A percentile compares a stretch with the other conserved stretches of the same genome.
Evolutionary conservation across 2,888 invertebrate species (phyloP).

Genomic region (Mesopsocus fuscifrons): DNA sequence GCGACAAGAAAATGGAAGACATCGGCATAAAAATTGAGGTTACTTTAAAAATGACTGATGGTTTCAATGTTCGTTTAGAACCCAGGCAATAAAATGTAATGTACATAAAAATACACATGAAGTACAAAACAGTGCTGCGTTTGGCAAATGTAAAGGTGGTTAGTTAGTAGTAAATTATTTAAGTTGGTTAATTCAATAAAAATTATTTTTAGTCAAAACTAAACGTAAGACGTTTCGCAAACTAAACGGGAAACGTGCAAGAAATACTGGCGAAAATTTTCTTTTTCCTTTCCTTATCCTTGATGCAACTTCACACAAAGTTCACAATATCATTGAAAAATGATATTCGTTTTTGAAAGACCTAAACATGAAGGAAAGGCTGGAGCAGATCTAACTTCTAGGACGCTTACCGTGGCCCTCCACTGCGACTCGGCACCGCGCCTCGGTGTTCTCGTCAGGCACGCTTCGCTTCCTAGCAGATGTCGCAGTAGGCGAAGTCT

Average conservation of each 20-base stretch:
- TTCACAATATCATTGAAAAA: no score
- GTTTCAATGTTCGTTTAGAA: constrained; percentile 5
- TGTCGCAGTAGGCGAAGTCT: constrained; percentile 46
- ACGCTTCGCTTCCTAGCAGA: constrained; percentile 22
- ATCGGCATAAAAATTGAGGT: background rate
- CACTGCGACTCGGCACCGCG: constrained; percentile 25
- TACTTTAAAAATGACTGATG: constrained; percentile 6
- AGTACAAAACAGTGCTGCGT: no score
- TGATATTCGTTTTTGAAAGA: no score
- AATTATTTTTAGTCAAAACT: no score
- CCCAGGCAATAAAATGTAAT: constrained; percentile 2
- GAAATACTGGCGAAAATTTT: background rate
- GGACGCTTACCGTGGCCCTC: constrained; percentile 21
- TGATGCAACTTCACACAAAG: no score
- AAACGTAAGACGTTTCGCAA: no score
- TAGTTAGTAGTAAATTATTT: no score
- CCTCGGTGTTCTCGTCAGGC: constrained; percentile 18
- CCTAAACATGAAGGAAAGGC: no score
- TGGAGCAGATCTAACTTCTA: background rate
- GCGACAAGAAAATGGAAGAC: constrained; percentile 6
- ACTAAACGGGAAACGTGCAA: no score
- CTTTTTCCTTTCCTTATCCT: background rate
- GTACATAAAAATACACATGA: no score
- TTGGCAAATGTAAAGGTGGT: no score
- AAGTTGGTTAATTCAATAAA: no score